Evolutionary conservation across 2,113 vertebrate species (phyloP).

Genomic region (Talpa occidentalis): DNA sequence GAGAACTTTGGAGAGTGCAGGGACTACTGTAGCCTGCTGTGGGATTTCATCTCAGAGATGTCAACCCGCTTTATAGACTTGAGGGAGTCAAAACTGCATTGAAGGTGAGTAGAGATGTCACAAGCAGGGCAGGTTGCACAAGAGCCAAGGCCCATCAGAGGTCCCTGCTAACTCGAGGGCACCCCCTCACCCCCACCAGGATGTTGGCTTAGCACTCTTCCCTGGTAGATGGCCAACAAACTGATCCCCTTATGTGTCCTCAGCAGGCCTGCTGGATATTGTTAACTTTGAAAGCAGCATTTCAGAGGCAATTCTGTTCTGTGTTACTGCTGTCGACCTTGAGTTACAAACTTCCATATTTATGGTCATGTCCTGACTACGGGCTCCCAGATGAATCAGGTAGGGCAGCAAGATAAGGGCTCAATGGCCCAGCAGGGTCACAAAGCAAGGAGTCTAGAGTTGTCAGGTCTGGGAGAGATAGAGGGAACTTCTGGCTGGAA

Average conservation of each 20-base stretch:
- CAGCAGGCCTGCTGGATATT: neutral
- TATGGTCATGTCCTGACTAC: slow-evolving; percentile 3
- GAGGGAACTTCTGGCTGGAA: neutral
- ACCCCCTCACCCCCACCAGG: neutral
- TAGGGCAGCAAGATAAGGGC: slow-evolving; percentile 12
- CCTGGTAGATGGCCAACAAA: neutral
- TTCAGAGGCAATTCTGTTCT: slow-evolving; percentile 51
- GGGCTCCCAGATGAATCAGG: neutral
- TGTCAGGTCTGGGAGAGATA: neutral
- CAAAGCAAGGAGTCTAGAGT: neutral
- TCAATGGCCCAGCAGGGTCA: neutral
- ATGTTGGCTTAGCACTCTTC: slow-evolving; percentile 42
- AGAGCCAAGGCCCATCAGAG: neutral
- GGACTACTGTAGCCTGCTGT: neutral
- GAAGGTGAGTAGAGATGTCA: neutral
- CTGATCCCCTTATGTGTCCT: neutral
- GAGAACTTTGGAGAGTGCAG: neutral
- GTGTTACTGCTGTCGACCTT: slow-evolving; percentile 40
- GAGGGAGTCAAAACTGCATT: neutral
- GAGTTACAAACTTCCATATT: neutral
- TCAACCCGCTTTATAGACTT: neutral
- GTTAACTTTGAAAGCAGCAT: slow-evolving; percentile 38
- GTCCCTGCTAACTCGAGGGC: too few relatives aligned
- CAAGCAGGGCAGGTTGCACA: neutral
- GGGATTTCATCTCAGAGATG: neutral